Evolutionary conservation across 2,113 vertebrate genomes (phyloP).

Genomic region (Sebastes schlegelii): DNA sequence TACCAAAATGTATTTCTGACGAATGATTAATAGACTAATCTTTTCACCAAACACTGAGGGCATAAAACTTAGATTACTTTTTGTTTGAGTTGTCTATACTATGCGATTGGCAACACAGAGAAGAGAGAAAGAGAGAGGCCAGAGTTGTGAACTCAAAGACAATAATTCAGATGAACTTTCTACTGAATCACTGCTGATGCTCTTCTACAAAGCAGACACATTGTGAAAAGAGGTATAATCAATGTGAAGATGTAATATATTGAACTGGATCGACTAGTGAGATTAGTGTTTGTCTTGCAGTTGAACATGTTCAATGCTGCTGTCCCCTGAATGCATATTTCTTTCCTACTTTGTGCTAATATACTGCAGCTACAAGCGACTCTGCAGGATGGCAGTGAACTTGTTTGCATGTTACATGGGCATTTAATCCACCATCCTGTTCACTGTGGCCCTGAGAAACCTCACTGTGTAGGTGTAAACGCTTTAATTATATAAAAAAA

Average conservation of each 20-base stretch:
- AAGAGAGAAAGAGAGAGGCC: neutral
- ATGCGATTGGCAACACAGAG: neutral
- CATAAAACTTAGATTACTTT: neutral
- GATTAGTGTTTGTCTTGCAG: neutral
- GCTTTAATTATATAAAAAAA: neutral
- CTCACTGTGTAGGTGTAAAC: slow-evolving; percentile 14
- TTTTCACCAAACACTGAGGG: too few species aligned
- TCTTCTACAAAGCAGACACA: neutral
- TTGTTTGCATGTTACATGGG: slow-evolving; percentile 24
- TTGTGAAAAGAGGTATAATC: neutral
- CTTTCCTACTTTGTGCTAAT: slow-evolving; percentile 16
- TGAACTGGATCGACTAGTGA: neutral
- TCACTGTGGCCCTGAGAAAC: slow-evolving; percentile 10
- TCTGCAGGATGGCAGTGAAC: neutral
- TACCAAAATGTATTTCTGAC: too few species aligned
- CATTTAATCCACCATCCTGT: slow-evolving; percentile 22
- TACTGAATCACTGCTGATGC: neutral
- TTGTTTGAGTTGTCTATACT: neutral
- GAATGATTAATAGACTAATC: too few species aligned
- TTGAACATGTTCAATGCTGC: slow-evolving; percentile 17
- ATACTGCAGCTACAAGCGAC: neutral
- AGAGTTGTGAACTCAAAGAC: neutral
- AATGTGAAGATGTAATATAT: neutral
- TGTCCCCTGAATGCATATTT: neutral
- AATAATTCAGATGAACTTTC: neutral